Base-by-base conservation (phyloP, 2,113 vertebrate genomes). In the Laticauda colubrina region DNA sequence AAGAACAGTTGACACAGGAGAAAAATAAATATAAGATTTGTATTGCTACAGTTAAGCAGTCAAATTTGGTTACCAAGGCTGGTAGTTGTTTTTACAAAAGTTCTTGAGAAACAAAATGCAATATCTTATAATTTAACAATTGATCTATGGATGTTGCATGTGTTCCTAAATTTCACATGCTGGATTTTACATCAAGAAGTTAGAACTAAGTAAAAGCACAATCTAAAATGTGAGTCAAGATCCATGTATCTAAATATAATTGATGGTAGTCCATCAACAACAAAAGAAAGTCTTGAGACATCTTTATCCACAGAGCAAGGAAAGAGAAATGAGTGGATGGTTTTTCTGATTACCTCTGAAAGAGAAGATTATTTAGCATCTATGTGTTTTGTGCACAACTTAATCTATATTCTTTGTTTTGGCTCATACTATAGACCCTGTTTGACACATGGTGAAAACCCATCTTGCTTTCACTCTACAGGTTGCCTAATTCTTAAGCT, bases 1-100 rank as follows among this genome's bases (percentile, higher is more conserved):
- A 57, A 85, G 48, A 39, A 88, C 54, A 51, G 23, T 43, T 91
- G 81, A 45, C 85, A 59, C 4, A 11, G 51, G 61, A 15, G 21
- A 91, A 29, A 75, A 43, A 0, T 0, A 87, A 34, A 81, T 18
- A 39, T n/a, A 88, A 34, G 0, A 0, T 90, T 0, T 93, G 92
- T 87, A 0, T 24, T 88, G 85, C 14, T 43, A 7, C 43, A 6
- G 64, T 61, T 54, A 90, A 93, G 90, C 2, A 0, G 6, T 0
- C 4, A 61, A 54, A 53, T 91, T 88, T 1, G 15, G 0, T 89
- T 89, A 89, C 48, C 24, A 45, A 51, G 48, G 64, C 12, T 94
- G 59, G 18, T 15, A 94, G 89, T 1, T 1, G 86, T 93, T 93
- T 85, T 75, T 87, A 51, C 57, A 18, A 85, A 3, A 54, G 81